These are phyloP conservation scores for Caenorhabditis drosophilae DNA, from an alignment of 2,888 invertebrate genomes.

Conservation along the genomic window DNA sequence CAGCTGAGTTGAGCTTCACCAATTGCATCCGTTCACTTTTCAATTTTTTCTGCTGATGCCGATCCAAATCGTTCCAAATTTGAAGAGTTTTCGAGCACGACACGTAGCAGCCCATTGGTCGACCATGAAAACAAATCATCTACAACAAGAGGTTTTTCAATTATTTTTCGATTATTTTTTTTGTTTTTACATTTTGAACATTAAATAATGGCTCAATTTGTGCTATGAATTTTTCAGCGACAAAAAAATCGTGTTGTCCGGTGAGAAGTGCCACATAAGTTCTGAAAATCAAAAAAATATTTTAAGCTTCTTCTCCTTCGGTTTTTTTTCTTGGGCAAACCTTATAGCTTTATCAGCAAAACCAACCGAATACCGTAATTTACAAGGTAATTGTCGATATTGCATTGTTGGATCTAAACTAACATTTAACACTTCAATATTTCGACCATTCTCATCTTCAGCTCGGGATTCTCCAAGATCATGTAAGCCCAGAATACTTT, in stretches of 20 bases:
- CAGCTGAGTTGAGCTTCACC: slow-evolving; percentile 14
- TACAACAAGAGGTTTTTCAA: slow-evolving; percentile 8
- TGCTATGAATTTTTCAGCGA: slow-evolving; percentile 49
- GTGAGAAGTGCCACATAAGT: slow-evolving; percentile 49
- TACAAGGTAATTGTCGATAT: slow-evolving; percentile 47
- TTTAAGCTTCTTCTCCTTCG: neutral
- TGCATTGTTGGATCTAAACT: slow-evolving; percentile 49
- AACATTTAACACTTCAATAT: slow-evolving; percentile 42
- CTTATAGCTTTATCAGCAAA: slow-evolving; percentile 47
- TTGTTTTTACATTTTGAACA: slow-evolving; percentile 24
- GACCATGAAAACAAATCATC: slow-evolving; percentile 49
- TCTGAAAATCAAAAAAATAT: slow-evolving; percentile 12
- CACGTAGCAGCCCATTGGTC: slow-evolving; percentile 53
- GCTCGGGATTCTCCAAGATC: slow-evolving; percentile 45
- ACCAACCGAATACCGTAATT: slow-evolving; percentile 47
- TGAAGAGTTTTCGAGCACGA: slow-evolving; percentile 45
- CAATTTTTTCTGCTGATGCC: slow-evolving; percentile 54
- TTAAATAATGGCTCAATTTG: slow-evolving; percentile 49
- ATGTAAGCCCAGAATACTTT: slow-evolving; percentile 43
- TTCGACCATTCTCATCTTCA: slow-evolving; percentile 37
- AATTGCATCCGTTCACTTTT: slow-evolving; percentile 54
- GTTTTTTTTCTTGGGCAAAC: neutral
- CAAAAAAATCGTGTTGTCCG: slow-evolving; percentile 45
- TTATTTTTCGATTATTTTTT: neutral
- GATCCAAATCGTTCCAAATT: slow-evolving; percentile 52